These are phyloP conservation scores for Nematostella vectensis DNA, from an alignment of 92 coral and sea anemone species.

Conservation along the genomic window DNA sequence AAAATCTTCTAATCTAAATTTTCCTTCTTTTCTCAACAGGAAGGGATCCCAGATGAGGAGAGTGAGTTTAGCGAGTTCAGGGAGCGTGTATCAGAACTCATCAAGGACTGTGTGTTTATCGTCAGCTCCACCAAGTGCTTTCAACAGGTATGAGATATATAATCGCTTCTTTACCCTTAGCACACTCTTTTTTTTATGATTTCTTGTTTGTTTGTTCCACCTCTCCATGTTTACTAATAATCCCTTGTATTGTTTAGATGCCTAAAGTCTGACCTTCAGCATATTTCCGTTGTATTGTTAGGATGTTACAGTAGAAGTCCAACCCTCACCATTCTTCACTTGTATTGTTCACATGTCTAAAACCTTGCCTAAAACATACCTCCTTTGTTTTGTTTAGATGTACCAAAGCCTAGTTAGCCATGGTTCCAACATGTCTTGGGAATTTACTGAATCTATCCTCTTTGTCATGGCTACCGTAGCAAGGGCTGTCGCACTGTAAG, in stretches of 20 bases:
- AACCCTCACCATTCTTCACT: too few species aligned
- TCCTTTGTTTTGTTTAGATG: constrained; percentile 46
- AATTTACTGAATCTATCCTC: constrained; percentile 70
- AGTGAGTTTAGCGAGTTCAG: constrained; percentile 93
- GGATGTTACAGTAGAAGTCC: too few species aligned
- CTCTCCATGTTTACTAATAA: too few species aligned
- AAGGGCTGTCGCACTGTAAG: constrained; percentile 77
- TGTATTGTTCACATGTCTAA: too few species aligned
- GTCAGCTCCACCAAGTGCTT: constrained; percentile 84
- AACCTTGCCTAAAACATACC: too few species aligned
- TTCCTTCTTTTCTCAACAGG: too few species aligned
- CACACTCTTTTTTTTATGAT: too few species aligned
- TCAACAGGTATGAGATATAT: constrained; percentile 84
- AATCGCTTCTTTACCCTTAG: too few species aligned
- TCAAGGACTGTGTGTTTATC: constrained; percentile 92
- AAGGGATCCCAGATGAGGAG: constrained; percentile 72
- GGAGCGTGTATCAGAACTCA: constrained; percentile 79
- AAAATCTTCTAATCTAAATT: too few species aligned
- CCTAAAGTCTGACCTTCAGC: too few species aligned
- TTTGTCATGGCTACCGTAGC: constrained; percentile 97
- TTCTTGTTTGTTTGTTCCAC: background rate
- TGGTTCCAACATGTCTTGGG: constrained; percentile 67
- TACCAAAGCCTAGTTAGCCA: constrained; percentile 65
- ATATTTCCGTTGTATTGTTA: too few species aligned
- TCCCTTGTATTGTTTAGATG: too few species aligned